Evolutionary conservation across 2,888 invertebrate genomes (phyloP).

Genomic region (Pardosa pseudoannulata): DNA sequence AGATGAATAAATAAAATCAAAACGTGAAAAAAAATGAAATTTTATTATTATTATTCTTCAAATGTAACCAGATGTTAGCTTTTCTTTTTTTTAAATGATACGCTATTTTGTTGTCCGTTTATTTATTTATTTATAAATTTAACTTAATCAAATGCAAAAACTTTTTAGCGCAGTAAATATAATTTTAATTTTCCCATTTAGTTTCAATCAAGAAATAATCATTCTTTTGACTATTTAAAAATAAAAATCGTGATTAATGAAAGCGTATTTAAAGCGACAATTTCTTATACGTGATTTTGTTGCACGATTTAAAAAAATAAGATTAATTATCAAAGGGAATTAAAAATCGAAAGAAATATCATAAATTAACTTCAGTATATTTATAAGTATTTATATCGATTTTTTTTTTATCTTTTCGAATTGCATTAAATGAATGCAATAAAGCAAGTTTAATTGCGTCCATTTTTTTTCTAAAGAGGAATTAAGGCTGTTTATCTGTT

Average conservation of each 20-base stretch:
- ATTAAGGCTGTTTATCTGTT: too few species aligned
- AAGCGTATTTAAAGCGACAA: not conserved
- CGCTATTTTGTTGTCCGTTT: not conserved
- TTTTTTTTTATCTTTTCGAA: too few species aligned
- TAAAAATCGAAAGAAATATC: not conserved
- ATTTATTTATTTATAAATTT: conserved; percentile 5
- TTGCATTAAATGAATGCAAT: too few species aligned
- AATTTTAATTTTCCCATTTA: not conserved
- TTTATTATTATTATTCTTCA: not conserved
- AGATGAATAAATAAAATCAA: not conserved
- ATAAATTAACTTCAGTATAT: too few species aligned
- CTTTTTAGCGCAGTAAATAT: not conserved
- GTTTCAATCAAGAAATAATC: not conserved
- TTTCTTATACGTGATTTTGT: not conserved
- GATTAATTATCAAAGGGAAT: not conserved
- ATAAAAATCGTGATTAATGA: conserved; percentile 1
- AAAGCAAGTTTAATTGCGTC: too few species aligned
- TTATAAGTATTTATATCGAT: too few species aligned
- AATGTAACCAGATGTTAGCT: not conserved
- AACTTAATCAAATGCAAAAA: not conserved
- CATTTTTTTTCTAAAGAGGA: too few species aligned
- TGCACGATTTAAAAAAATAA: too few species aligned
- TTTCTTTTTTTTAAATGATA: not conserved
- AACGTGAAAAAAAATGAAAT: not conserved
- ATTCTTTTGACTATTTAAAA: too few species aligned